These are phyloP conservation scores for Lichenostomus cassidix DNA, from an alignment of 2,113 vertebrate species.

Conservation along the genomic window DNA sequence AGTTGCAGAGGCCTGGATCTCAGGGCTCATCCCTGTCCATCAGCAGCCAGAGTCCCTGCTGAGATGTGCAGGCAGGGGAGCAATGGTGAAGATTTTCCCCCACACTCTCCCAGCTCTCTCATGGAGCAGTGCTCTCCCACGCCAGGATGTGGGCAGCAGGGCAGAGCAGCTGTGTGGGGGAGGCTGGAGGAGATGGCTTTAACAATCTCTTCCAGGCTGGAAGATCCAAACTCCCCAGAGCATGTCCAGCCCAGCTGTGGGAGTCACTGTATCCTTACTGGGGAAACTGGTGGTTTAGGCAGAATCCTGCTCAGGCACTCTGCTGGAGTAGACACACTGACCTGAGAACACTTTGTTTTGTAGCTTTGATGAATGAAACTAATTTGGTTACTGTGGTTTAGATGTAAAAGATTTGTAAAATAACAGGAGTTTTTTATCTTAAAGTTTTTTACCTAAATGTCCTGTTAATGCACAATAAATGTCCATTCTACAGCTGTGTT, in stretches of 20 bases:
- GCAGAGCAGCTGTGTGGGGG: neutral
- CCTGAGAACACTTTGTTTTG: neutral
- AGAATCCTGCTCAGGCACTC: neutral
- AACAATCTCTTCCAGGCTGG: neutral
- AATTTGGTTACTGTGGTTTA: neutral
- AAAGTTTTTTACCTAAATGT: neutral
- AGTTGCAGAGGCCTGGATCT: neutral
- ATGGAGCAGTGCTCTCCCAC: neutral
- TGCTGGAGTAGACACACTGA: rapidly evolving
- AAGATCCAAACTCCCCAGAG: neutral
- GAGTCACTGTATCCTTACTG: neutral
- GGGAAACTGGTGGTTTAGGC: neutral
- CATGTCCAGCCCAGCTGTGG: neutral
- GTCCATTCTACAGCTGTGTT: neutral
- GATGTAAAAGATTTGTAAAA: neutral
- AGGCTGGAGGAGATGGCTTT: neutral
- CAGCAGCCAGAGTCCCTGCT: neutral
- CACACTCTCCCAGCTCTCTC: neutral
- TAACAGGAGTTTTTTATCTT: neutral
- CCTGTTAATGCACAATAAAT: neutral
- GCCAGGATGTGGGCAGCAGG: neutral
- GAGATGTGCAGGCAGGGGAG: neutral
- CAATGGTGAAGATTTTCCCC: neutral
- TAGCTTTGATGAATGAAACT: neutral
- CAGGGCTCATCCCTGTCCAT: neutral